Conservation (phyloP, 2,797 vertebrate species). For the Brachyrhaphis roseni region DNA sequence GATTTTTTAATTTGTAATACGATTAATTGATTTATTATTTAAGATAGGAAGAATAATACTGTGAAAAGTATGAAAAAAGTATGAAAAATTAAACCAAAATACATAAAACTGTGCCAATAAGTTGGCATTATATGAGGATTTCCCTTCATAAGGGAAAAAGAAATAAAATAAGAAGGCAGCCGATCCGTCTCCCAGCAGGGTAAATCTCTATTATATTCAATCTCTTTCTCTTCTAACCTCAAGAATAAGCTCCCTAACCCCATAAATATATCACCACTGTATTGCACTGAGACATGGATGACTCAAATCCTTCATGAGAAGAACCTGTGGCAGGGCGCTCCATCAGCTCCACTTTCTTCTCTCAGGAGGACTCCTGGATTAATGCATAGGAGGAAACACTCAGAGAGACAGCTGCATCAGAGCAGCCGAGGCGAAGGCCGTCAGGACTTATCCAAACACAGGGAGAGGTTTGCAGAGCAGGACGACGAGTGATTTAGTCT, state of each 20-base stretch:
- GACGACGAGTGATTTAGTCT: neutral
- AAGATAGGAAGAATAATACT: neutral
- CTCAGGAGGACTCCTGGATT: slow-evolving; percentile 44
- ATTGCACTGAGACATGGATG: slow-evolving; percentile 39
- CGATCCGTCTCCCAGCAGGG: slow-evolving; percentile 38
- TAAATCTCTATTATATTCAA: slow-evolving; percentile 33
- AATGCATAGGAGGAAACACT: slow-evolving; percentile 31
- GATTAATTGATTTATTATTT: no score
- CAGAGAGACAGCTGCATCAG: slow-evolving; percentile 31
- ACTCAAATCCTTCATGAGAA: slow-evolving; percentile 22
- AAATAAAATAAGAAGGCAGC: slow-evolving; percentile 21
- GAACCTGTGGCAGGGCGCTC: slow-evolving; percentile 32
- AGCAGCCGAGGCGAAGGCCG: slow-evolving; percentile 21
- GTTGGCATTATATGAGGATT: slow-evolving; percentile 1
- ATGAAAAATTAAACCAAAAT: neutral
- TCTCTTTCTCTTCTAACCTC: slow-evolving; percentile 42
- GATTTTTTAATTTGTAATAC: no score
- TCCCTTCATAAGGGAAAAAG: slow-evolving; percentile 3
- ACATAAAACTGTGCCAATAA: neutral
- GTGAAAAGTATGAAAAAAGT: neutral
- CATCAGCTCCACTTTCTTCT: slow-evolving; percentile 33
- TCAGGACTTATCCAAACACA: slow-evolving; percentile 9
- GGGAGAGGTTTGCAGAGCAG: neutral
- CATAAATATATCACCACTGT: slow-evolving; percentile 43
- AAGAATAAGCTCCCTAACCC: slow-evolving; percentile 45